Conservation (phyloP, 2,888 invertebrate species). For the Dichetophora obliterata region DNA sequence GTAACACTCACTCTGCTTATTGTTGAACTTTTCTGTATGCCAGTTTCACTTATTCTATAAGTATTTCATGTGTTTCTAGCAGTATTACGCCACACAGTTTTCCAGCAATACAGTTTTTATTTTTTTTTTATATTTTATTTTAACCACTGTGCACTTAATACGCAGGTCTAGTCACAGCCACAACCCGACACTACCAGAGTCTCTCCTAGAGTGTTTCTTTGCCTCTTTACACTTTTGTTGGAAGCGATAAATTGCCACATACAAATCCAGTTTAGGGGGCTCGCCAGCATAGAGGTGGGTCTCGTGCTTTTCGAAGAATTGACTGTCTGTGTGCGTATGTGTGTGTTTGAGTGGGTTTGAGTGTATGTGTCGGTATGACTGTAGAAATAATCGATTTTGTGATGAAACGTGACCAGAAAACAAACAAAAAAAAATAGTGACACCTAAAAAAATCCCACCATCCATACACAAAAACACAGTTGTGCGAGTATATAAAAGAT, state of each 20-base stretch:
- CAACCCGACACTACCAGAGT: not conserved
- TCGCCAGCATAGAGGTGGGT: slow-evolving; percentile 41
- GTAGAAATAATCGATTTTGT: slow-evolving; percentile 18
- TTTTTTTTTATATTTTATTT: not conserved
- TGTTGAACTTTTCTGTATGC: slow-evolving; percentile 14
- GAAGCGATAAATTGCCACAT: not conserved
- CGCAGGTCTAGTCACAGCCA: slow-evolving; percentile 26
- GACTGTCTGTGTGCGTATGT: not conserved
- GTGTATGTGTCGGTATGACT: not conserved
- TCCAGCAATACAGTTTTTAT: slow-evolving; percentile 16
- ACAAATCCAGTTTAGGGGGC: slow-evolving; percentile 47
- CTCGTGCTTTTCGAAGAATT: slow-evolving; percentile 20
- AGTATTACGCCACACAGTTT: slow-evolving; percentile 26
- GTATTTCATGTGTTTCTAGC: slow-evolving; percentile 34
- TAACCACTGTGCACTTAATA: slow-evolving; percentile 18
- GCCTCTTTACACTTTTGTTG: not conserved
- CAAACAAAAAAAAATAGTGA: not conserved
- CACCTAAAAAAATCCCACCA: not conserved
- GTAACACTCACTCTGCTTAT: not conserved
- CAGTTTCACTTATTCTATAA: slow-evolving; percentile 21
- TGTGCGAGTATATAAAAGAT: not conserved
- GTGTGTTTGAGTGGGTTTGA: not conserved
- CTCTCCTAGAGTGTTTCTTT: not conserved
- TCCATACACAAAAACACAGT: not conserved
- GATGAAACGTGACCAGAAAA: slow-evolving; percentile 17